Evolutionary conservation across 1,140 invertebrate genomes (phyloP).

Genomic region (Drosophila sturtevanti): DNA sequence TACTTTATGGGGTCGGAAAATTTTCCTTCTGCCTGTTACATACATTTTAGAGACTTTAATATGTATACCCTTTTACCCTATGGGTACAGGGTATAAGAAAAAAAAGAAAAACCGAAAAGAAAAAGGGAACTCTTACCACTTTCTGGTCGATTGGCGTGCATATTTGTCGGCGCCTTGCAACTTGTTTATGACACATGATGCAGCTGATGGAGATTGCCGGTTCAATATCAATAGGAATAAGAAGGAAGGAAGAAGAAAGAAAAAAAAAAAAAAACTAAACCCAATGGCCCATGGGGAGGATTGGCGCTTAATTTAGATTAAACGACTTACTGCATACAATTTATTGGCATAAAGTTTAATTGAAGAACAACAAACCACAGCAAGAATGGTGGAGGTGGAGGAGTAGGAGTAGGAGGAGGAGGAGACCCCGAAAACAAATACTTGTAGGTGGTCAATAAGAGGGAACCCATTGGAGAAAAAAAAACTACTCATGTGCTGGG

Average conservation of each 20-base stretch:
- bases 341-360: conserved; percentile 79
- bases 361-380: conserved; percentile 53
- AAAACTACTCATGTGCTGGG: conserved; percentile 42
- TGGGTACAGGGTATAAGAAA: too few relatives aligned
- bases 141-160: too few relatives aligned
- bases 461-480: background rate
- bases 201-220: conserved; percentile 68
- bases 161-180: conserved; percentile 74
- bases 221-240: conserved; percentile 20
- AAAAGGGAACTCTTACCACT: too few relatives aligned
- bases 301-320: conserved; percentile 78
- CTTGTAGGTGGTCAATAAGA: conserved; percentile 71
- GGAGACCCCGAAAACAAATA: conserved; percentile 45
- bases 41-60: too few relatives aligned
- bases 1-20: too few relatives aligned
- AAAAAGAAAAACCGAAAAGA: too few relatives aligned
- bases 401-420: background rate
- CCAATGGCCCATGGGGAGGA: conserved; percentile 12
- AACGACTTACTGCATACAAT: conserved; percentile 77
- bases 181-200: conserved; percentile 80
- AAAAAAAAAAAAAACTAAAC: too few relatives aligned
- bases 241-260: too few relatives aligned
- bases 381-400: background rate
- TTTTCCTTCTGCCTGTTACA: too few relatives aligned
- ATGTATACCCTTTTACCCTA: too few relatives aligned